These are phyloP conservation scores for Zaprionus camerounensis DNA, from an alignment of 1,140 invertebrate species.

Conservation along the genomic window DNA sequence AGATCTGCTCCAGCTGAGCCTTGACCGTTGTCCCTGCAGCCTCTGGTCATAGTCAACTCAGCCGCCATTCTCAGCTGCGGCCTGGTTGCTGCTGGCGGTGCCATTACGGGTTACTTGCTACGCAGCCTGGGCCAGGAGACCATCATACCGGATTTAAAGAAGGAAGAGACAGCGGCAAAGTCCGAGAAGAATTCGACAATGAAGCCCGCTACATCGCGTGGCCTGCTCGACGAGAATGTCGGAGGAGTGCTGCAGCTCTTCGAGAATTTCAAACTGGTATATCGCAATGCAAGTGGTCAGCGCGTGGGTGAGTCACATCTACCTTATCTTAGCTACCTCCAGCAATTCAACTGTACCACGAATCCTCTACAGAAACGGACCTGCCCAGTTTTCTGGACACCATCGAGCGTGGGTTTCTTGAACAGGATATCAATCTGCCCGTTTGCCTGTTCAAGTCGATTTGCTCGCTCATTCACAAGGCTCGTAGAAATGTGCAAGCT, in stretches of 20 bases:
- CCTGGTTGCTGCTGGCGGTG: conserved; percentile 53
- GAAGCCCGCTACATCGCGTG: conserved; percentile 12
- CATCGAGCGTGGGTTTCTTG: conserved; percentile 60
- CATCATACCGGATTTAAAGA: conserved; percentile 34
- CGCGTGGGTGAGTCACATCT: conserved; percentile 54
- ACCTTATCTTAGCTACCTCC: accelerated
- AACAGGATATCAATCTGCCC: conserved; percentile 64
- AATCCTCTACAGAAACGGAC: conserved; percentile 46
- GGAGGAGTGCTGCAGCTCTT: conserved; percentile 34
- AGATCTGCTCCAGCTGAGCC: not conserved
- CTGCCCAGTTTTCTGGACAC: conserved; percentile 54
- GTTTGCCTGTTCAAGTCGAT: conserved; percentile 67
- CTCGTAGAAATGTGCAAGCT: conserved; percentile 32
- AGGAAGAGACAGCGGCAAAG: conserved; percentile 11
- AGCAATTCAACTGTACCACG: not conserved
- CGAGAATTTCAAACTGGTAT: conserved; percentile 71
- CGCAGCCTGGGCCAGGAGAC: conserved; percentile 61
- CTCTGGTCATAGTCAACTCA: conserved; percentile 64
- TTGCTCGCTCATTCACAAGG: conserved; percentile 52
- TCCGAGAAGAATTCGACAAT: conserved; percentile 1
- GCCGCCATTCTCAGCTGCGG: conserved; percentile 67
- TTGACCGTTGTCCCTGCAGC: conserved; percentile 24
- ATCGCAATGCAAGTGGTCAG: conserved; percentile 65
- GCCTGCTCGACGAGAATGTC: conserved; percentile 27
- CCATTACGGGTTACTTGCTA: conserved; percentile 61